These are phyloP conservation scores for Antitype chi DNA, from an alignment of 2,888 invertebrate species.

Conservation along the genomic window DNA sequence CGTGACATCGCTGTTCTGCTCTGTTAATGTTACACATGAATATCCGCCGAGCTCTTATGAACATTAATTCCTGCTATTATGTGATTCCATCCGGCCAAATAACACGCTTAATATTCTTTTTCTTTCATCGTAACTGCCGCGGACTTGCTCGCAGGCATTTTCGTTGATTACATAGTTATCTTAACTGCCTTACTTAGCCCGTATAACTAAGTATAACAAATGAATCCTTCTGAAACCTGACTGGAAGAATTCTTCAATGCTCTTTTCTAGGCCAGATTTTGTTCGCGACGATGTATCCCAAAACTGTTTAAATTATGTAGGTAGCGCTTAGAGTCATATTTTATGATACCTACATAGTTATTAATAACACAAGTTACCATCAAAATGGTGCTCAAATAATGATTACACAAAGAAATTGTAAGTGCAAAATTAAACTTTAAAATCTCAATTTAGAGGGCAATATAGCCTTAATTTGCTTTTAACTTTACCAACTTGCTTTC, in stretches of 20 bases:
- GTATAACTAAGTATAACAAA: constrained; percentile 17
- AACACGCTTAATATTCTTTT: constrained; percentile 26
- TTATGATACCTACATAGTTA: no score
- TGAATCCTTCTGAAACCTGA: background rate
- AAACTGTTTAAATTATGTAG: no score
- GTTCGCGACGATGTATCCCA: no score
- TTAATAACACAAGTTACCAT: no score
- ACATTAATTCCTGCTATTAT: constrained; percentile 28
- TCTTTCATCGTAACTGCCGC: background rate
- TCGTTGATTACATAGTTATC: constrained; percentile 42
- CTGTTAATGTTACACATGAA: background rate
- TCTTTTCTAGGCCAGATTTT: background rate
- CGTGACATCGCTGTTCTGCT: background rate
- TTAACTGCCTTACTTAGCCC: constrained; percentile 32
- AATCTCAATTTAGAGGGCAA: no score
- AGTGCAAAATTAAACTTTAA: no score
- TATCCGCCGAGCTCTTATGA: constrained; percentile 2
- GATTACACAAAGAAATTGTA: no score
- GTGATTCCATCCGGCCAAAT: constrained; percentile 8
- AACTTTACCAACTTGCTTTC: no score
- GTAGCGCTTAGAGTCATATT: no score
- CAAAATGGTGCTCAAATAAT: no score
- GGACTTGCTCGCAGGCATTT: background rate
- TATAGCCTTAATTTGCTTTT: no score
- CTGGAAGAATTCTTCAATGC: background rate